Evolutionary conservation across 1,140 invertebrate genomes (phyloP).

Genomic region (Alviniconcha marisindica): DNA sequence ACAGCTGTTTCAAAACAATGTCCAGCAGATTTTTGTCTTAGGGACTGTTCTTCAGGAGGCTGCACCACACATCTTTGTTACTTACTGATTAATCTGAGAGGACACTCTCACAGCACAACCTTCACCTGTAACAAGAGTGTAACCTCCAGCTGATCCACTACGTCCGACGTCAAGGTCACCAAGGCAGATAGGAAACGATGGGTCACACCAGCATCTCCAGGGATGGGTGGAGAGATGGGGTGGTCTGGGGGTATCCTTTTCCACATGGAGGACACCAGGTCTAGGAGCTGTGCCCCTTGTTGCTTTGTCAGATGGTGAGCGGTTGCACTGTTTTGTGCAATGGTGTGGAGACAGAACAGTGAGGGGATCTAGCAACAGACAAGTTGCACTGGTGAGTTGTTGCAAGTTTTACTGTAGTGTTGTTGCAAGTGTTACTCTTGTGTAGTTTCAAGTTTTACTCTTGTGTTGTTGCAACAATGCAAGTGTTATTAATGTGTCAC

Average conservation of each 20-base stretch:
- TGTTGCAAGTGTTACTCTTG: no score
- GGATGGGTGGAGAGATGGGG: not conserved
- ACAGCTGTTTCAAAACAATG: no score
- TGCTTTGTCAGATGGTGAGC: not conserved
- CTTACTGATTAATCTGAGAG: no score
- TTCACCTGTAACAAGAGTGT: conserved; percentile 44
- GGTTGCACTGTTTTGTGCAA: not conserved
- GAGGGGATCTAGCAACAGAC: conserved; percentile 6
- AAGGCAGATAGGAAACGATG: conserved; percentile 10
- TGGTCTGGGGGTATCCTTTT: not conserved
- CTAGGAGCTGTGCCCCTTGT: conserved; percentile 23
- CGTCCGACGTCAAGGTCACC: not conserved
- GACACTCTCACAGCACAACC: no score
- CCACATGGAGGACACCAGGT: conserved; percentile 18
- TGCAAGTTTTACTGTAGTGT: no score
- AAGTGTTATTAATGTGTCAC: no score
- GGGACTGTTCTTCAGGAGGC: no score
- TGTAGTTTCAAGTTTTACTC: no score
- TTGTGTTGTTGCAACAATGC: no score
- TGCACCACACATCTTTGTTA: no score
- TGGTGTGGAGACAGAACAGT: conserved; percentile 13
- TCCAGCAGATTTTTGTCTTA: no score
- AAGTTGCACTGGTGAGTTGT: no score
- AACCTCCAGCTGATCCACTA: conserved; percentile 20
- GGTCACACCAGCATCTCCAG: not conserved